Conservation (phyloP, 1,140 invertebrate genomes). For the Calephelis virginiensis region DNA sequence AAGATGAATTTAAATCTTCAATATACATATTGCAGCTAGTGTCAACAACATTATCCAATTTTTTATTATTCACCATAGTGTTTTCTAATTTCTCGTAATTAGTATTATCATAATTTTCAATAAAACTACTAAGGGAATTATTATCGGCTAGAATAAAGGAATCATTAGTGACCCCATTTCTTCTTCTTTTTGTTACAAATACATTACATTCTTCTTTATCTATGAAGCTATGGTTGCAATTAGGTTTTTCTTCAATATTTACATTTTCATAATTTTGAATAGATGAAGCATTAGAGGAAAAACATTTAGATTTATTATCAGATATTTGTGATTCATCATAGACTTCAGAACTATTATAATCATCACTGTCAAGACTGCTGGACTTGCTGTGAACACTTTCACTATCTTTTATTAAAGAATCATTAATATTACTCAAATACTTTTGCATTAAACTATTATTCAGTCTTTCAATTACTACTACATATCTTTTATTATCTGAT, state of each 20-base stretch:
- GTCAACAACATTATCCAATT: slow-evolving; percentile 14
- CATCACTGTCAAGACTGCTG: slow-evolving; percentile 23
- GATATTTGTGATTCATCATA: background rate
- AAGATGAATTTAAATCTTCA: background rate
- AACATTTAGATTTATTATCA: slow-evolving; percentile 1
- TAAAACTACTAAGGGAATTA: slow-evolving; percentile 36
- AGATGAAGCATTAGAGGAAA: background rate
- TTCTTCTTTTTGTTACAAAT: slow-evolving; percentile 63
- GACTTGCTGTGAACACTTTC: slow-evolving; percentile 18
- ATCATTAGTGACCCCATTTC: slow-evolving; percentile 47
- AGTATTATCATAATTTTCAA: slow-evolving; percentile 30
- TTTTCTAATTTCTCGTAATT: slow-evolving; percentile 12
- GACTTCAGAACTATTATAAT: slow-evolving; percentile 26
- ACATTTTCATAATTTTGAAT: background rate
- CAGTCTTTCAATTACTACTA: slow-evolving; percentile 47
- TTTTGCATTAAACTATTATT: slow-evolving; percentile 48
- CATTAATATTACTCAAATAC: slow-evolving; percentile 43
- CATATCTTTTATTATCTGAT: slow-evolving; percentile 30
- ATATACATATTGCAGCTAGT: background rate
- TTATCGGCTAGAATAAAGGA: slow-evolving; percentile 45
- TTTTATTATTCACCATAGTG: slow-evolving; percentile 18
- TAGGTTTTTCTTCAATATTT: slow-evolving; percentile 10
- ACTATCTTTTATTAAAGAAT: slow-evolving; percentile 20
- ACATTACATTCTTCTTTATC: slow-evolving; percentile 33
- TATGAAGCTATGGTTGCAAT: background rate